These are phyloP conservation scores for Andrena praecox DNA, from an alignment of 2,888 invertebrate species.

Conservation along the genomic window DNA sequence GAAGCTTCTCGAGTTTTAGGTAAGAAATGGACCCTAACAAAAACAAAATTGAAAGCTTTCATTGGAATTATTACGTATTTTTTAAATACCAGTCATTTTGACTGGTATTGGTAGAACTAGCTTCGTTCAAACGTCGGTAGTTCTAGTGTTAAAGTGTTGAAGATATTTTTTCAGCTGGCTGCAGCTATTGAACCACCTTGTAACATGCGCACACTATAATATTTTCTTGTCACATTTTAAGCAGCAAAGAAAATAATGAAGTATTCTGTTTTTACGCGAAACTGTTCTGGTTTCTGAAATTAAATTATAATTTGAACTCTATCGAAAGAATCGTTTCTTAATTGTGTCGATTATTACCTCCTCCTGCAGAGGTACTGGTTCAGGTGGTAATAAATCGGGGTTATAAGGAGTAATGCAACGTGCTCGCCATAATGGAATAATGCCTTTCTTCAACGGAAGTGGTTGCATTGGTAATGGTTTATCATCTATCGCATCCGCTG, in stretches of 20 bases:
- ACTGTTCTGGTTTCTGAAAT: neutral
- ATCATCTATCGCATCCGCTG: conserved; percentile 61
- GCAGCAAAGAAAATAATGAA: too few relatives aligned
- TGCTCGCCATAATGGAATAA: conserved; percentile 89
- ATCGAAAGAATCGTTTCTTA: neutral
- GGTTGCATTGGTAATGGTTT: conserved; percentile 69
- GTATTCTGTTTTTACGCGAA: too few relatives aligned
- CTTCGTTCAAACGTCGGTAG: too few relatives aligned
- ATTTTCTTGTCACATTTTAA: too few relatives aligned
- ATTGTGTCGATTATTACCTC: conserved; percentile 68
- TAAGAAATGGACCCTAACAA: too few relatives aligned
- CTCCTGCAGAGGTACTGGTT: conserved; percentile 88
- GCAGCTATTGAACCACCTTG: neutral
- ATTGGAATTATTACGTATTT: too few relatives aligned
- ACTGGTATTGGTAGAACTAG: too few relatives aligned
- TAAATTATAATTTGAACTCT: neutral
- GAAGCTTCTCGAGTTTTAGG: too few relatives aligned
- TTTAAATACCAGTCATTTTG: too few relatives aligned
- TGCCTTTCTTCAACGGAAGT: conserved; percentile 66
- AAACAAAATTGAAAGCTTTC: too few relatives aligned
- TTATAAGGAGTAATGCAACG: conserved; percentile 89
- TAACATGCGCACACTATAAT: neutral
- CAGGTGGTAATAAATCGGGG: conserved; percentile 89
- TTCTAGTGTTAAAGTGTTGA: too few relatives aligned
- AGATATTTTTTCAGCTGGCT: too few relatives aligned